Percentiles rank a stretch among this genome's conserved stretches.
Evolutionary conservation across 2,113 vertebrate species (phyloP).

Genomic region (Choloepus hoffmanni): DNA sequence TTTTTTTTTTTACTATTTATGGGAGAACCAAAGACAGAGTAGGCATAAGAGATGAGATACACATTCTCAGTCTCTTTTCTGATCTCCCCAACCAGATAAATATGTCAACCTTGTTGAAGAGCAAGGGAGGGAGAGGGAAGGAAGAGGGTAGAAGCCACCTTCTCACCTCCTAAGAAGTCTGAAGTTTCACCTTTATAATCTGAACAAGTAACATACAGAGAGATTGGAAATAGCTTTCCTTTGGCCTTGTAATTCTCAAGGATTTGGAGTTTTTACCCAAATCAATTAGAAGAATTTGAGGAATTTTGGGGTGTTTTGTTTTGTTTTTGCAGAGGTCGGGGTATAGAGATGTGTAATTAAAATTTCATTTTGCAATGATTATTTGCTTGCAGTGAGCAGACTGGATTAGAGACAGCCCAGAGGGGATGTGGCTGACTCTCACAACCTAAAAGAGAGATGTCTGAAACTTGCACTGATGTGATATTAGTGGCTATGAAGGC

Average conservation of each 20-base stretch:
- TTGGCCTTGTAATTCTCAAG: not conserved
- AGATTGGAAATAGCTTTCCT: not conserved
- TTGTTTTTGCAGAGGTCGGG: slow-evolving; percentile 2
- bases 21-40: not conserved
- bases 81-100: not conserved
- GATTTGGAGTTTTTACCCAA: not conserved
- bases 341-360: not conserved
- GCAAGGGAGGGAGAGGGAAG: not conserved
- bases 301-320: not conserved
- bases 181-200: not conserved
- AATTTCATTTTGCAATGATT: slow-evolving; percentile 53
- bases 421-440: not conserved
- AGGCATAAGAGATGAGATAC: not conserved
- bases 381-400: not conserved
- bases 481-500: slow-evolving; percentile 18
- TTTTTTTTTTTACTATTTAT: not conserved
- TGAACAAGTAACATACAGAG: not conserved
- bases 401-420: not conserved
- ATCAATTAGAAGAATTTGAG: not conserved
- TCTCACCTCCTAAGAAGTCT: not conserved
- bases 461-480: not conserved
- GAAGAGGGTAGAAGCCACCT: not conserved
- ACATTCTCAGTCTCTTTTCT: not conserved
- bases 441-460: not conserved
- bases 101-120: not conserved